Conservation (phyloP, 2,888 invertebrate genomes). For the Abscondita cerata region DNA sequence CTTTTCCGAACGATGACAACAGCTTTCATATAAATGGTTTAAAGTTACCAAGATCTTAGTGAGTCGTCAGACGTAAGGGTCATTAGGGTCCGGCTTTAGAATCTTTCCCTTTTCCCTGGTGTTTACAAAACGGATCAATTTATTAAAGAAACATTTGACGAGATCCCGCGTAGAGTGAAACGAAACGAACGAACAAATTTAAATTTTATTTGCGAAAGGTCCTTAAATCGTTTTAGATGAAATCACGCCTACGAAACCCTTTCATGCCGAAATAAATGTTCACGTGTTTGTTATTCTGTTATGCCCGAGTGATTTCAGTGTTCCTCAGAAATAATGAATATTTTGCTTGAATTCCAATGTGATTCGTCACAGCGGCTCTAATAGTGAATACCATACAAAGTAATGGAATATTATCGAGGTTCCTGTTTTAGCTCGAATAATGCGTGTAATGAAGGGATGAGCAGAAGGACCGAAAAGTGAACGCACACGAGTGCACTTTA, state of each 20-base stretch:
- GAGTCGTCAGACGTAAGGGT: too few relatives aligned
- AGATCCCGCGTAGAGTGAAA: too few relatives aligned
- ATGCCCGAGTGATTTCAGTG: constrained; percentile 13
- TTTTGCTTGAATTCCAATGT: constrained; percentile 27
- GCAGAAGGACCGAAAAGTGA: constrained; percentile 49
- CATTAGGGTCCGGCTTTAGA: too few relatives aligned
- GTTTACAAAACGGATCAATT: too few relatives aligned
- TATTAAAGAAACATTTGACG: too few relatives aligned
- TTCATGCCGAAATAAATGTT: background rate
- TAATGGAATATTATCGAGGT: constrained; percentile 52
- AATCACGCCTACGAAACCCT: background rate
- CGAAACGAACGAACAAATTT: too few relatives aligned
- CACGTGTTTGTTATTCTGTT: constrained; percentile 14
- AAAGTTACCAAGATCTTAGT: too few relatives aligned
- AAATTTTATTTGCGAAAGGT: constrained; percentile 2
- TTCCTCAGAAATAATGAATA: constrained; percentile 17
- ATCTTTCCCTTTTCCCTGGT: too few relatives aligned
- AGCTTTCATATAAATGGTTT: background rate
- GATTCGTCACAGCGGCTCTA: constrained; percentile 46
- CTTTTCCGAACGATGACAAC: background rate
- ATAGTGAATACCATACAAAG: constrained; percentile 53
- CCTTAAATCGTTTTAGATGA: constrained; percentile 5
- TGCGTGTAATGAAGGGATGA: constrained; percentile 53
- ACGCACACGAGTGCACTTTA: constrained; percentile 57
- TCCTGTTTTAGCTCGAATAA: constrained; percentile 53